Evolutionary conservation across 2,888 invertebrate genomes (phyloP).

Genomic region (Eubasilissa splendida): DNA sequence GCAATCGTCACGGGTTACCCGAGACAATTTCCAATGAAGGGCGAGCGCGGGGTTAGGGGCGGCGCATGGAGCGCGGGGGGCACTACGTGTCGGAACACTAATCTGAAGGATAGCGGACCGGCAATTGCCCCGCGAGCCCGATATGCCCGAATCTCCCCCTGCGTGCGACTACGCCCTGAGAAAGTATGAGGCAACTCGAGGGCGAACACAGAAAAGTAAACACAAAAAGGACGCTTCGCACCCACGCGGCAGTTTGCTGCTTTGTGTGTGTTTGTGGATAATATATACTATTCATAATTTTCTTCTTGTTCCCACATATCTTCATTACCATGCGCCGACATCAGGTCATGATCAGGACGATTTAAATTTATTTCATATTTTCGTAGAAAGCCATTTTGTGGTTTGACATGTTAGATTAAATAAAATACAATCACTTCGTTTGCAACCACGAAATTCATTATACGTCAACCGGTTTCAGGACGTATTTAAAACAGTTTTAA

Average conservation of each 20-base stretch:
- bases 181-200: constrained; percentile 8
- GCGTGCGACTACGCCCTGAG: not conserved
- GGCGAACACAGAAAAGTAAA: constrained; percentile 21
- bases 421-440: no score
- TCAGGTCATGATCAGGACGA: no score
- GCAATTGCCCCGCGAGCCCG: constrained; percentile 31
- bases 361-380: no score
- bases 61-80: not conserved
- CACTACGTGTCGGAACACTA: constrained; percentile 55
- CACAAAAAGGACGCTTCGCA: not conserved
- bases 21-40: constrained; percentile 13
- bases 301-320: no score
- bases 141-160: constrained; percentile 15
- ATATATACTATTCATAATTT: no score
- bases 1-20: constrained; percentile 29
- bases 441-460: no score
- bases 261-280: not conserved
- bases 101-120: constrained; percentile 54
- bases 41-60: not conserved
- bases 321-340: no score
- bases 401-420: no score
- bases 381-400: no score
- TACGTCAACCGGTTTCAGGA: no score
- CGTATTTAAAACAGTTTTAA: no score
- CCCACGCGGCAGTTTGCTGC: constrained; percentile 9